Percentiles rank a stretch among this genome's conserved stretches.
phyloP scores from a whole-genome alignment of 2,797 vertebrate species.

The Gymnothorax javanicus region DNA sequence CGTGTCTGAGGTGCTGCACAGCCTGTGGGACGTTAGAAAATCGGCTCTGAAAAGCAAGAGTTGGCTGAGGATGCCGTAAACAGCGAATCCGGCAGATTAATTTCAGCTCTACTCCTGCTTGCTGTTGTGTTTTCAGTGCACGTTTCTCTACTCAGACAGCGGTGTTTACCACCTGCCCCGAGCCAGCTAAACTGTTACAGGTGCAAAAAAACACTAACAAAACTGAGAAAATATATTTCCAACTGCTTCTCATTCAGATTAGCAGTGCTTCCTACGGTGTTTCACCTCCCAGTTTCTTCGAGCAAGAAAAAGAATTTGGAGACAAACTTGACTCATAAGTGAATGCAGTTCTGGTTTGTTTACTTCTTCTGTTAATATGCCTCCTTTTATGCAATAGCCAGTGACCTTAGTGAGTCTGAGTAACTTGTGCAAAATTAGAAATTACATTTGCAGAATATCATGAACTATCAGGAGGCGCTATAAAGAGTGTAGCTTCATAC shows the following conservation, averaged over 20 bases:
- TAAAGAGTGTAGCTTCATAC: not conserved
- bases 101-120: not conserved
- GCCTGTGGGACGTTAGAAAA: not conserved
- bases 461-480: not conserved
- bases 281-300: not conserved
- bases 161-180: not conserved
- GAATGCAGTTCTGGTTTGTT: not conserved
- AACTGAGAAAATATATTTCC: not conserved
- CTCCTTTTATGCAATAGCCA: not conserved
- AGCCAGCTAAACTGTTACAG: not conserved
- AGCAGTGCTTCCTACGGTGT: not conserved
- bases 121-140: not conserved
- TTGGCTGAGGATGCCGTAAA: not conserved
- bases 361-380: not conserved
- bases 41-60: not conserved
- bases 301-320: not conserved
- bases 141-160: not conserved
- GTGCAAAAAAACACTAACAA: not conserved
- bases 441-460: not conserved
- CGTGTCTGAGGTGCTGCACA: not conserved
- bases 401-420: not conserved
- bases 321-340: not conserved
- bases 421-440: not conserved
- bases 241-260: not conserved
- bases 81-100: not conserved